Evolutionary conservation across 2,113 vertebrate genomes (phyloP).

Genomic region (Macaca fascicularis): T2T-MFA8v1.1 NC_088377.1:13911501-13912000

Average conservation of each 20-base stretch:
- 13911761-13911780: background rate
- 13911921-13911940: too few relatives aligned
- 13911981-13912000: background rate
- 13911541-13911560: background rate
- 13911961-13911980: too few relatives aligned
- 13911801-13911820: too few relatives aligned
- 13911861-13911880: too few relatives aligned
- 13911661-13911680: background rate
- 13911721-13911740: background rate
- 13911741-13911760: background rate
- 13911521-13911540: background rate
- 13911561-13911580: background rate
- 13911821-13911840: too few relatives aligned
- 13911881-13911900: too few relatives aligned
- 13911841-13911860: too few relatives aligned
- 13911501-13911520: background rate
- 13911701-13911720: background rate
- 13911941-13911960: too few relatives aligned
- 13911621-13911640: background rate
- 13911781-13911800: too few relatives aligned
- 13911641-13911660: background rate
- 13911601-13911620: background rate
- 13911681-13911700: background rate
- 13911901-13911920: too few relatives aligned
- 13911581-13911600: background rate